Conservation (phyloP, 1,140 invertebrate species). For the Zaprionus camerounensis region DNA sequence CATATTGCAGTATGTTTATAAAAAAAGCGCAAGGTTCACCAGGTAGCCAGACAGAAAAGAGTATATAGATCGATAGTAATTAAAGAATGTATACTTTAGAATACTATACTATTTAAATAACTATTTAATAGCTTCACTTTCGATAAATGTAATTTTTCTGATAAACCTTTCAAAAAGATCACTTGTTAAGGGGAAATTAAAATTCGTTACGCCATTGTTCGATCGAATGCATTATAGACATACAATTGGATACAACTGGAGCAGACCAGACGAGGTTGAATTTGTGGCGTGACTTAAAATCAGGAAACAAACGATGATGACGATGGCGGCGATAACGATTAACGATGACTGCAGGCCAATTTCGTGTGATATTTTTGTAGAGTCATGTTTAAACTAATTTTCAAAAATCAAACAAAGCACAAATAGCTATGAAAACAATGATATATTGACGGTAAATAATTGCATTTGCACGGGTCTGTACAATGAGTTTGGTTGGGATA, state of each 20-base stretch:
- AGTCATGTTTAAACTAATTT: slow-evolving; percentile 50
- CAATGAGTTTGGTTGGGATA: neutral
- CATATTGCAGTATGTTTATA: neutral
- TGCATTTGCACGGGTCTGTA: slow-evolving; percentile 46
- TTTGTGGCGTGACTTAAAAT: slow-evolving; percentile 46
- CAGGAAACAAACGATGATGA: slow-evolving; percentile 22
- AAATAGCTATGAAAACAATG: slow-evolving; percentile 2
- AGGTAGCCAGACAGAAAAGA: neutral
- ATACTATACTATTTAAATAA: neutral
- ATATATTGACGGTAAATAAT: slow-evolving; percentile 40
- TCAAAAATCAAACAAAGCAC: slow-evolving; percentile 1
- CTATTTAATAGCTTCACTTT: neutral
- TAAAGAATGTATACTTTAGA: neutral
- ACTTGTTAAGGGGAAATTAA: slow-evolving; percentile 5
- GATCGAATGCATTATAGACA: slow-evolving; percentile 15
- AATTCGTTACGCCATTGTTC: slow-evolving; percentile 10
- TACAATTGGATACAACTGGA: slow-evolving; percentile 19
- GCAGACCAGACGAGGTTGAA: slow-evolving; percentile 2
- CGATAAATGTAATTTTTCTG: neutral
- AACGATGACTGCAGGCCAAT: slow-evolving; percentile 36
- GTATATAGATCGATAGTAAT: neutral
- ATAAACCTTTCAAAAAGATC: neutral
- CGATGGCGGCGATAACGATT: slow-evolving; percentile 14
- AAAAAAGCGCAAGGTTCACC: slow-evolving; percentile 11
- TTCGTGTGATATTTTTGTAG: slow-evolving; percentile 17